Evolutionary conservation across 2,888 invertebrate genomes (phyloP), one percentile per base, ranked within the genome.

Genomic region (Lissonota sp.): DNA sequence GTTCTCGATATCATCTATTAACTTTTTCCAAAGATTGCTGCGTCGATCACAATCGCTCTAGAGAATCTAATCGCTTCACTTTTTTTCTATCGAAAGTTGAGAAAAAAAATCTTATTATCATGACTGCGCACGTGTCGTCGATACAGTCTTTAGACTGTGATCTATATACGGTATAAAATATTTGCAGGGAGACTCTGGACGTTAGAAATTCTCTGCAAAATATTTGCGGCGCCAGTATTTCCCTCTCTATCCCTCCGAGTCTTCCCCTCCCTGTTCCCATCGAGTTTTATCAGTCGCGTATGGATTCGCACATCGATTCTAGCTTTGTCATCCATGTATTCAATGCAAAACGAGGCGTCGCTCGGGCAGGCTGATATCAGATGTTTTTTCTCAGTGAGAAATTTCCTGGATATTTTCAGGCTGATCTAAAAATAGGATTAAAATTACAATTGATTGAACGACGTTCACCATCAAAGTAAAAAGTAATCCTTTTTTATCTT

Each of bases 261-360:
- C 14, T 46, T 5, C 58, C 46, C 16, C 53, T 55, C 63, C 10
- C 42, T 14, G 16, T 7, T 40, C 37, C 51, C 46, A 53, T 39
- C 16, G 42, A 7, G 39, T 62, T 12, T 55, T 75, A 71, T 60
- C 76, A 67, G 85, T 87, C 84, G 84, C 85, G 86, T 86, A 87
- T 88, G 85, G 84, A 85, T 88, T 85, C 79, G 69, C 80, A 79
- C 73, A 26, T 57, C 44, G 63, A 82, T 79, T 84, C 83, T 46
- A 74, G 57, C 40, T 40, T 26, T 70, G 55, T 64, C 86, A 87
- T 86, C 86, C 81, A 73, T 75, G 85, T 85, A 90, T 89, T 89
- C 86, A 87, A 90, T 90, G 90, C 87, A 90, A 90, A 90, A 84
- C 85, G 71, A 74, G 84, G 78, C 84, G 76, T 80, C 80, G 82